Evolutionary conservation across 2,888 invertebrate genomes (phyloP), one percentile per base, ranked within the genome.

Genomic region (Empis stercorea): DNA sequence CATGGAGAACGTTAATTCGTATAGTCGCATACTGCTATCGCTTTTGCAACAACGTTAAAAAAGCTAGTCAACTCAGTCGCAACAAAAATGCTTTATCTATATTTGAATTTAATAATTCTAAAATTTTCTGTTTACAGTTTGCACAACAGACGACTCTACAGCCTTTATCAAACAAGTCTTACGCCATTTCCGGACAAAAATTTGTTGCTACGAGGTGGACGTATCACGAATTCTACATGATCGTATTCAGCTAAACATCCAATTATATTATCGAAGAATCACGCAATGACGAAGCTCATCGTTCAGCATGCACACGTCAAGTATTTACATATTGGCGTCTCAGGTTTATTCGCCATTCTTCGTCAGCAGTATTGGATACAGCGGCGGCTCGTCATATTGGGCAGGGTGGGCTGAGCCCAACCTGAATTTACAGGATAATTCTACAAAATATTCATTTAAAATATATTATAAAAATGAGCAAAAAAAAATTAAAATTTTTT

Each of bases 281-380:
- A 44, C 15, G 14, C 11, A 5, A 13, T 34, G 14, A 34, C 30
- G 0, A 10, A 46, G 1, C 16, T 43, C 4, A 30, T 46, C 4
- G n/a, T 46, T 20, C 20, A 5, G 20, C 20, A 20, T 20, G 5
- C 20, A 20, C 20, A 20, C 20, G 5, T 20, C 20, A 20, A 3
- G 13, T 4, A 23, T 13, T 14, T 49, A 17, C 45, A 49, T 42
- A 37, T 38, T 13, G 40, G 47, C 11, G 36, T 43, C 1, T 38
- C 47, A 3, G 15, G 11, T 15, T 23, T 50, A n/a, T 30, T 47
- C 6, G 17, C 38, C 14, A 20, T 45, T 10, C 10, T 47, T 15
- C 47, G 46, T 11, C 46, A 45, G 38, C 17, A 44, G 11, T 50
- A 37, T 16, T 45, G 47, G 47, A 50, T 50, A n/a, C n/a, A n/a